Conservation (phyloP, 2,797 vertebrate genomes). For the Adrianichthys oophorus region DNA sequence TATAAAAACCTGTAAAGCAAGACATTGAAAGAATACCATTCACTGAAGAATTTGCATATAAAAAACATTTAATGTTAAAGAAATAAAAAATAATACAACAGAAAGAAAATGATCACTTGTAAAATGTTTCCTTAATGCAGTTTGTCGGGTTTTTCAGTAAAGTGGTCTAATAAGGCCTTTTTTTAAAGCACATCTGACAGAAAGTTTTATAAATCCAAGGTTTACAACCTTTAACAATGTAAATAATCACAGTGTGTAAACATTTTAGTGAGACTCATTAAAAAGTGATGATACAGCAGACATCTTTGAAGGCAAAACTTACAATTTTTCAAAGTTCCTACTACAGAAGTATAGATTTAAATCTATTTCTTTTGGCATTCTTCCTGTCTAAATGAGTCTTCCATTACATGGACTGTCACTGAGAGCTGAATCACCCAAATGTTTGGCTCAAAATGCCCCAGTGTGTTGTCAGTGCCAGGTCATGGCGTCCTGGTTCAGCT, state of each 20-base stretch:
- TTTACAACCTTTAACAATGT: slow-evolving; percentile 1
- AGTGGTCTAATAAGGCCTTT: slow-evolving; percentile 9
- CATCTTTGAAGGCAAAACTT: slow-evolving; percentile 12
- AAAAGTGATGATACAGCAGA: slow-evolving; percentile 9
- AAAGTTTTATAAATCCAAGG: not conserved
- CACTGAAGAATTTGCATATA: slow-evolving; percentile 2
- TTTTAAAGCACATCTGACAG: not conserved
- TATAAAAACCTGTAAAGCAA: no score
- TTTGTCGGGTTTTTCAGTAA: not conserved
- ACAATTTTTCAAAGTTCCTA: not conserved
- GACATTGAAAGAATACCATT: slow-evolving; percentile 9
- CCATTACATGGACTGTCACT: not conserved
- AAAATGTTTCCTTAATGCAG: slow-evolving; percentile 13
- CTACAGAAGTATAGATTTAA: not conserved
- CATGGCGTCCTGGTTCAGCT: not conserved
- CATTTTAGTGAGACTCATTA: slow-evolving; percentile 13
- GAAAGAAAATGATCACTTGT: slow-evolving; percentile 3
- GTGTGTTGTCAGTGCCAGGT: slow-evolving; percentile 5
- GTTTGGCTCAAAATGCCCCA: slow-evolving; percentile 18
- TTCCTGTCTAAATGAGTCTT: not conserved
- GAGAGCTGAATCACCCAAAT: not conserved
- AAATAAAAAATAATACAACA: slow-evolving; percentile 29
- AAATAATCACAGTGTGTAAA: slow-evolving; percentile 15
- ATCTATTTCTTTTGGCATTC: not conserved
- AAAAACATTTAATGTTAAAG: slow-evolving; percentile 21